Base-by-base conservation (phyloP, 2,113 vertebrate genomes). In the Acinonyx jubatus region DNA sequence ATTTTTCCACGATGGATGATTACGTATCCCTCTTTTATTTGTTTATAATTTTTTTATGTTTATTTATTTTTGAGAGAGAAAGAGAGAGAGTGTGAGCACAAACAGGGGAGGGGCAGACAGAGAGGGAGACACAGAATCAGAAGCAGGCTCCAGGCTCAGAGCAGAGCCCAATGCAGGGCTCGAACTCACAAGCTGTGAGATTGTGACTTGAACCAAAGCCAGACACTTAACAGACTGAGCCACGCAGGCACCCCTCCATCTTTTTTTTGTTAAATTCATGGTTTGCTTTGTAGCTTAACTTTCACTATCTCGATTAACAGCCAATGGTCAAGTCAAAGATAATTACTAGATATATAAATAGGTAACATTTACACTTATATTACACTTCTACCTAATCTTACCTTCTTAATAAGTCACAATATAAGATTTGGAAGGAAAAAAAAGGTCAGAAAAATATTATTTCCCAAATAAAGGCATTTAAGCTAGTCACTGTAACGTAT, bases 201-300 rank as follows among this genome's bases (percentile, higher is more conserved):
- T 61, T 21, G 7, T 61, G 57, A 61, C 57, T 21, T 9, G 21
- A 61, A 7, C 57, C 57, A 61, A 61, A 61, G 57, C 23, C 57
- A 23, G 57, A 61, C 57, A 61, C 57, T 61, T 61, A 61, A 61
- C 19, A 6, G 18, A 57, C 21, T 61, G 21, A 23, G 57, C 57
- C 21, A 61, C 21, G 21, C 57, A 61, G 57, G 57, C 18, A 23
- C 21, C 21, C 21, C 21, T 61, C 57, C 57, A 61, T 23, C 57
- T 61, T 61, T 61, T 61, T 91, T 85, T 80, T 21, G 45, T 96
- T 33, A 96, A 96, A 68, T 80, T 48, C 25, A 38, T 31, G 7
- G 15, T 88, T 97, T 92, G 23, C 57, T 95, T 33, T 80, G 41
- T 10, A 97, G 31, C 89, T 97, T 96, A 94, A 71, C 33, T 78